Percentiles rank a stretch among this genome's conserved stretches.
Conservation (phyloP, 2,113 vertebrate genomes). For the Campylorhamphus procurvoides region DNA sequence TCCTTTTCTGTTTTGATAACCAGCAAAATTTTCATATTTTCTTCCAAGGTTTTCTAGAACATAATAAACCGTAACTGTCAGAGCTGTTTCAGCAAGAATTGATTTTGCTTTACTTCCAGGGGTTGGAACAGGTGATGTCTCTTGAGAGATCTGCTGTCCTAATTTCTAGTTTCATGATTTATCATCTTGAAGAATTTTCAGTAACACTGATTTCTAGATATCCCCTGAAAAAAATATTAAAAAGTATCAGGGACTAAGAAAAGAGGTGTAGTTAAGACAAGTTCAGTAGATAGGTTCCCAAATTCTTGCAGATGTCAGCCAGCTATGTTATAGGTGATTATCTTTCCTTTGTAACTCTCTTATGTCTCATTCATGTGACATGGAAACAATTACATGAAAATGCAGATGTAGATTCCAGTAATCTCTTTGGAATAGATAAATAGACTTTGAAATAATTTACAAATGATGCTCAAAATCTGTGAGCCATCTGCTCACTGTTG, state of each 20-base stretch:
- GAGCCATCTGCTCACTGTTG: constrained; percentile 82
- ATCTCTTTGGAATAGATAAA: constrained; percentile 89
- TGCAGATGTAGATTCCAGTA: constrained; percentile 86
- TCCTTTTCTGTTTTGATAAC: neutral
- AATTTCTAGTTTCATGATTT: neutral
- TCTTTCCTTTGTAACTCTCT: constrained; percentile 64
- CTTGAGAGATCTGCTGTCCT: neutral
- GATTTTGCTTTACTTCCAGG: neutral
- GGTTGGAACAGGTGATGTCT: neutral
- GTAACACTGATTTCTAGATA: neutral
- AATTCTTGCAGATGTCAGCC: constrained; percentile 55
- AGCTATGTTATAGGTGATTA: constrained; percentile 68
- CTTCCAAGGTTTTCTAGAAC: neutral
- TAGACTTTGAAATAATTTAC: constrained; percentile 90
- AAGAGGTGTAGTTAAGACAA: neutral
- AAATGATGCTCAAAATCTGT: constrained; percentile 89
- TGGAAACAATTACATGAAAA: constrained; percentile 90
- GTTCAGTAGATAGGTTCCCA: neutral
- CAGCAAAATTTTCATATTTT: neutral
- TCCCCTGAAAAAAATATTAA: neutral
- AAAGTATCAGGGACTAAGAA: neutral
- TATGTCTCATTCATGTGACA: constrained; percentile 74
- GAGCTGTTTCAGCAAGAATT: neutral
- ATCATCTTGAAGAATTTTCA: neutral
- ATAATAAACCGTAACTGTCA: neutral